A percentile compares a stretch with the other conserved stretches of the same genome.
These are phyloP conservation scores for Menidia menidia DNA, from an alignment of 2,797 vertebrate genomes.

Conservation along the genomic window DNA sequence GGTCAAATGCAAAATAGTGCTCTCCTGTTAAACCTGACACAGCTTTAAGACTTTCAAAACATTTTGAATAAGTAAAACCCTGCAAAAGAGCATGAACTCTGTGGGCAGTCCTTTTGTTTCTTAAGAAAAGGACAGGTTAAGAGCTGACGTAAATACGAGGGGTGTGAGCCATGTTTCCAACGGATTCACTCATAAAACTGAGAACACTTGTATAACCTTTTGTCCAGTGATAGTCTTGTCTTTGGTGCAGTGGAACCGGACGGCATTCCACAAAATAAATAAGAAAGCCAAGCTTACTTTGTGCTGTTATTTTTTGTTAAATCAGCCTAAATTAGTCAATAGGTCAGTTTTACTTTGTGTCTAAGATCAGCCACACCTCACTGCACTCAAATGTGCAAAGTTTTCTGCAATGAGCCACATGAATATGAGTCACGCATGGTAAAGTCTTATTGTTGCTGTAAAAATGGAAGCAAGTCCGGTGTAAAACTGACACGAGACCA, in stretches of 20 bases:
- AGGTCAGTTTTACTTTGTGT: neutral
- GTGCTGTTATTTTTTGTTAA: neutral
- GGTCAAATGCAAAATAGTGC: constrained; percentile 61
- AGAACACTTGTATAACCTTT: constrained; percentile 1
- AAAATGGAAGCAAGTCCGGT: constrained; percentile 10
- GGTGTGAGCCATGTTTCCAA: neutral
- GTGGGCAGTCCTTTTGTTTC: constrained; percentile 19
- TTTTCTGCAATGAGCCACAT: constrained; percentile 23
- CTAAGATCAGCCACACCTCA: neutral
- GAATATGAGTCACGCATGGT: neutral
- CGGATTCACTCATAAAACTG: constrained; percentile 4
- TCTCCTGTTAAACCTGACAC: constrained; percentile 47
- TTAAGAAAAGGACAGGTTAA: constrained; percentile 9
- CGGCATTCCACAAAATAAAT: neutral
- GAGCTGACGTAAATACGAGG: constrained; percentile 18
- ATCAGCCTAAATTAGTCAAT: neutral
- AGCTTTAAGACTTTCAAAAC: constrained; percentile 32
- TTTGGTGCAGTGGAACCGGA: neutral
- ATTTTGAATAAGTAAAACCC: constrained; percentile 19
- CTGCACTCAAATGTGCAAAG: neutral
- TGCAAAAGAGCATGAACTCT: constrained; percentile 7
- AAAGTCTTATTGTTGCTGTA: neutral
- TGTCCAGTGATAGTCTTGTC: neutral
- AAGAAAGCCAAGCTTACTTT: neutral
- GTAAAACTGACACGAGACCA: neutral